phyloP scores from a whole-genome alignment of 2,888 invertebrate genomes.

The Oscheius sp. region DNA sequence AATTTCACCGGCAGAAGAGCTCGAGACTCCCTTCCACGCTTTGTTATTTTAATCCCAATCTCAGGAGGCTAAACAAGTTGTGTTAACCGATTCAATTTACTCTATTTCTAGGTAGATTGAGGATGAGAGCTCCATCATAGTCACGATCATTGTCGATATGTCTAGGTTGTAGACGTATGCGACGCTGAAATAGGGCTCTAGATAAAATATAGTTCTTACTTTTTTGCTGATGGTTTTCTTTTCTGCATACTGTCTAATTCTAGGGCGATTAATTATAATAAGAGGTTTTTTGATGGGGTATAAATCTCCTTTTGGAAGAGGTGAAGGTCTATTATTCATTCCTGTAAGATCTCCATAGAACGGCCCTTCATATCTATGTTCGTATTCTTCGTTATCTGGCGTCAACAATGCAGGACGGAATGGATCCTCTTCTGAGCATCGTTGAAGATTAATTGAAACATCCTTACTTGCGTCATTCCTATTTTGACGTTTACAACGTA shows the following conservation, averaged over 20 bases:
- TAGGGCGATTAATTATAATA: too few species aligned
- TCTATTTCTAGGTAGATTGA: background rate
- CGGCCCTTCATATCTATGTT: background rate
- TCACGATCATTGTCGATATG: slow-evolving; percentile 1
- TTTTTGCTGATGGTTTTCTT: too few species aligned
- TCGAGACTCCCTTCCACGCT: background rate
- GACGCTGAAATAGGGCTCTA: background rate
- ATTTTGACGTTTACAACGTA: too few species aligned
- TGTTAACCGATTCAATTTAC: background rate
- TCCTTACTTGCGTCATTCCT: too few species aligned
- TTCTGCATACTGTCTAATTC: too few species aligned
- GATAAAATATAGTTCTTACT: too few species aligned
- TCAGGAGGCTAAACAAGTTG: background rate
- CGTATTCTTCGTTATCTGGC: background rate
- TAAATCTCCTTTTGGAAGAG: background rate
- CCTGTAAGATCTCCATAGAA: background rate
- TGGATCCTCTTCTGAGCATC: too few species aligned
- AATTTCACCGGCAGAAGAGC: background rate
- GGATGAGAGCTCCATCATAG: background rate
- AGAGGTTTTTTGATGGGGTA: too few species aligned
- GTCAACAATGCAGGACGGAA: background rate
- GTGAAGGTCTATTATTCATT: background rate
- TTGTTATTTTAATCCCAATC: background rate
- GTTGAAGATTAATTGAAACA: too few species aligned
- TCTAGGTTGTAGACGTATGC: background rate